These are phyloP conservation scores for Brachionichthys hirsutus DNA, from an alignment of 2,113 vertebrate species.

Conservation along the genomic window DNA sequence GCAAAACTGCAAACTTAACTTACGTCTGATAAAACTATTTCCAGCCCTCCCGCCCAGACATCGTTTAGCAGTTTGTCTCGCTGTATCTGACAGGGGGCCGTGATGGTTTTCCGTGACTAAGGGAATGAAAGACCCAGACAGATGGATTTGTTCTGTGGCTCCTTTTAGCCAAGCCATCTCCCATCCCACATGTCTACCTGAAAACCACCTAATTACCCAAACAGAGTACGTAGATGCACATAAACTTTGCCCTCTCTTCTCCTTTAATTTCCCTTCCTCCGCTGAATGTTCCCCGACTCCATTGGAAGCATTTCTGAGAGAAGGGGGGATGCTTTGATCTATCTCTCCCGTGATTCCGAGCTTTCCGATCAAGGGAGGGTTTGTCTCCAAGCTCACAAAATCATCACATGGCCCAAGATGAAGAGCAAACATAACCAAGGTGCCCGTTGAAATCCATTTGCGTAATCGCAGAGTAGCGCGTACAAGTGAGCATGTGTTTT, in stretches of 20 bases:
- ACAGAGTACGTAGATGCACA: constrained; percentile 32
- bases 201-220: constrained; percentile 51
- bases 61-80: constrained; percentile 38
- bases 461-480: constrained; percentile 52
- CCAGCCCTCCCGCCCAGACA: constrained; percentile 12
- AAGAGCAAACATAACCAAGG: constrained; percentile 63
- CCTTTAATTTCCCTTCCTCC: constrained; percentile 46
- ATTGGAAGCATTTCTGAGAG: constrained; percentile 46
- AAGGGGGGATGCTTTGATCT: constrained; percentile 66
- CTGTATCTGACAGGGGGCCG: constrained; percentile 14
- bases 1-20: constrained; percentile 1
- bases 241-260: constrained; percentile 50
- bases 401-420: constrained; percentile 60
- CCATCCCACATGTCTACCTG: constrained; percentile 23
- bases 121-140: constrained; percentile 12
- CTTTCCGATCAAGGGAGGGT: constrained; percentile 71
- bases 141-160: constrained; percentile 20
- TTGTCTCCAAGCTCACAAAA: constrained; percentile 69
- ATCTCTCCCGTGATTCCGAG: constrained; percentile 58
- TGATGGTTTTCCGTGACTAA: constrained; percentile 24
- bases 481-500: constrained; percentile 6
- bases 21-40: constrained; percentile 1
- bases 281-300: constrained; percentile 45
- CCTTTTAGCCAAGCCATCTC: constrained; percentile 31
- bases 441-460: constrained; percentile 65